These are phyloP conservation scores for Eupithecia pulchellata DNA, from an alignment of 2,888 invertebrate genomes.

Conservation along the genomic window DNA sequence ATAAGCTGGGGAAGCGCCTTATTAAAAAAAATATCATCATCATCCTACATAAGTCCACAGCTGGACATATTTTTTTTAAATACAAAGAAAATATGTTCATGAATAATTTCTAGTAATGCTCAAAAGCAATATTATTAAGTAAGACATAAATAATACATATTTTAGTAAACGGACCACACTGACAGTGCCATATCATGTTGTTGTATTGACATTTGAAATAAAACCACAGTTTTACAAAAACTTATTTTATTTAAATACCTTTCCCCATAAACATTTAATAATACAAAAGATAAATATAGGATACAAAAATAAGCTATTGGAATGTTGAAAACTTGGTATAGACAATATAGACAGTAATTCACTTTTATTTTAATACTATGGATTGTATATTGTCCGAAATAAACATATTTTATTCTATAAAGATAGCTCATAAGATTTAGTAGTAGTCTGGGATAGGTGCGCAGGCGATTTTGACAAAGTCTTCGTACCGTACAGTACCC, in stretches of 20 bases:
- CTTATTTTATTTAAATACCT: conserved; percentile 40
- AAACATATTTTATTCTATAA: too few relatives aligned
- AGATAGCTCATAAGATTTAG: conserved; percentile 19
- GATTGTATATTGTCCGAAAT: too few relatives aligned
- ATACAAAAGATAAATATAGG: too few relatives aligned
- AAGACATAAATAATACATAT: conserved; percentile 22
- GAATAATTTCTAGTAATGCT: background rate
- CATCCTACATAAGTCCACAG: too few relatives aligned
- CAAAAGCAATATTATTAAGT: background rate
- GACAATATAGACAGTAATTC: too few relatives aligned
- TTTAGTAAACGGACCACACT: conserved; percentile 66
- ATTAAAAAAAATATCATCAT: too few relatives aligned
- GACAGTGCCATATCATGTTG: conserved; percentile 80
- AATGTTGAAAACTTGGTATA: background rate
- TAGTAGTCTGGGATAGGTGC: conserved; percentile 97
- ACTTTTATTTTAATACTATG: too few relatives aligned
- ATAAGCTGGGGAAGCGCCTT: too few relatives aligned
- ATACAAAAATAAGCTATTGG: conserved; percentile 8
- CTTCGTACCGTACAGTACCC: conserved; percentile 94
- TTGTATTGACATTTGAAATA: conserved; percentile 64
- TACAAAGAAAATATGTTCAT: background rate
- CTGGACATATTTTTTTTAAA: too few relatives aligned
- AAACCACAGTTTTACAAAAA: conserved; percentile 54
- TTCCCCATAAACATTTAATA: conserved; percentile 11
- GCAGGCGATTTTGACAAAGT: conserved; percentile 96